Evolutionary conservation across 92 coral and sea anemone genomes (phyloP).

Genomic region (Paramuricea clavata): DNA sequence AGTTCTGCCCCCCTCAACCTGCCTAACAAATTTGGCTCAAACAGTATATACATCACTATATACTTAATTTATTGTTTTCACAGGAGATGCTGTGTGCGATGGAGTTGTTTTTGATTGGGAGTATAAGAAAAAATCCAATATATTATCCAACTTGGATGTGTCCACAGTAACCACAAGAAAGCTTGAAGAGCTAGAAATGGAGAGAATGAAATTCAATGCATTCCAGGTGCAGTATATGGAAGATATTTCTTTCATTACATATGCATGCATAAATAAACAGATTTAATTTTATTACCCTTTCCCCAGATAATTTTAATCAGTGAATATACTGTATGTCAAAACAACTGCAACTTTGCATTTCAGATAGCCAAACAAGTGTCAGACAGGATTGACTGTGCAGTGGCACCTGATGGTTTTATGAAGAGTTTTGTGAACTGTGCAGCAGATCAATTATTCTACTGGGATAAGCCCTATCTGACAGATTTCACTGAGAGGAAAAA

Average conservation of each 20-base stretch:
- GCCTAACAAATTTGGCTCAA: no score
- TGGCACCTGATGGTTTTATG: slow-evolving; percentile 57
- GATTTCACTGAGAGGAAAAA: slow-evolving; percentile 41
- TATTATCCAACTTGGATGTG: slow-evolving; percentile 19
- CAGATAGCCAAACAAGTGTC: slow-evolving; percentile 48
- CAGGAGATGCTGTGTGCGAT: slow-evolving; percentile 46
- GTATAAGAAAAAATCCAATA: slow-evolving; percentile 16
- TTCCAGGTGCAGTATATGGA: slow-evolving; percentile 1
- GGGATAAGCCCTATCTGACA: slow-evolving; percentile 41
- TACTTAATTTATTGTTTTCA: slow-evolving; percentile 8
- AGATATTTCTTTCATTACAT: background rate
- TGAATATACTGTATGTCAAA: slow-evolving; percentile 8
- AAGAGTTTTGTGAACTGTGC: slow-evolving; percentile 43
- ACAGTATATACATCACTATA: background rate
- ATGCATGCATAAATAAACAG: background rate
- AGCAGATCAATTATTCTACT: slow-evolving; percentile 46
- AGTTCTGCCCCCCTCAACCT: background rate
- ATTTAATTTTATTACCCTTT: background rate
- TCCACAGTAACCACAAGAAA: slow-evolving; percentile 30
- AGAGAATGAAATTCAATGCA: slow-evolving; percentile 51
- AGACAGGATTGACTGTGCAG: slow-evolving; percentile 55
- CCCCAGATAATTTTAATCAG: background rate
- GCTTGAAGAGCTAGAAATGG: slow-evolving; percentile 39
- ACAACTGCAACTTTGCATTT: slow-evolving; percentile 35
- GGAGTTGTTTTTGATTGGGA: slow-evolving; percentile 39